Base-by-base conservation (phyloP, 2,113 vertebrate genomes). In the Chauna torquata region DNA sequence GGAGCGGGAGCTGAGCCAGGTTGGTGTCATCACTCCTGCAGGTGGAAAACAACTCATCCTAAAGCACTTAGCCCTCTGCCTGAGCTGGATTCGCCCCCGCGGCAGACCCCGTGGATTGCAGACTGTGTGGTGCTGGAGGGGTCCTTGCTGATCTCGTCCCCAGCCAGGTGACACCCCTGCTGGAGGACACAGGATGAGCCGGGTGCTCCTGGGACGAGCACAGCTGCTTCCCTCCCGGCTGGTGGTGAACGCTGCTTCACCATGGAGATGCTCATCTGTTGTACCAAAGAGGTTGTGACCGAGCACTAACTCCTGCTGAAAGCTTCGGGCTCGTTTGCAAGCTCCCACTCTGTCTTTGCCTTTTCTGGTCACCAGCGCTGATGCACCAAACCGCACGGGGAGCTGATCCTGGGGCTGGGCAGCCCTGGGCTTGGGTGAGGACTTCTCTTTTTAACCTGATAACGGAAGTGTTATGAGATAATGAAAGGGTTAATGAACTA, bases 331-430 rank as follows among this genome's bases (percentile, higher is more conserved):
- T 30, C 49, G 30, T 24, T 10, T 23, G 3, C 25, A 19, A 83
- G 47, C 27, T 15, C 88, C 64, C 4, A 0, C 2, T 3, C 32
- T 9, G 6, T 3, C 61, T 11, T 20, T 1, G 9, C 15, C 58
- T 24, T 15, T 12, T n/a, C 61, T 38, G 32, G 36, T 44, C n/a
- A 11, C 42, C 1, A 5, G n/a, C 22, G 40, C 42, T 9, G n/a
- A 42, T 4, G 58, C 11, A 30, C 16, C 27, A 11, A 40, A 19
- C 22, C 12, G n/a, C 61, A 25, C 9, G 7, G n/a, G 45, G 79
- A 76, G 45, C 62, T 4, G 5, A 40, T 32, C 27, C 49, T 40
- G 69, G 15, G 17, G 76, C 52, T 42, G 52, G 78, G 36, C 4
- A n/a, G 11, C 44, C 50, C 59, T 28, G 6, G 38, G 4, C 7